Conservation (phyloP, 2,797 vertebrate genomes). For the Sebastes variabilis region DNA sequence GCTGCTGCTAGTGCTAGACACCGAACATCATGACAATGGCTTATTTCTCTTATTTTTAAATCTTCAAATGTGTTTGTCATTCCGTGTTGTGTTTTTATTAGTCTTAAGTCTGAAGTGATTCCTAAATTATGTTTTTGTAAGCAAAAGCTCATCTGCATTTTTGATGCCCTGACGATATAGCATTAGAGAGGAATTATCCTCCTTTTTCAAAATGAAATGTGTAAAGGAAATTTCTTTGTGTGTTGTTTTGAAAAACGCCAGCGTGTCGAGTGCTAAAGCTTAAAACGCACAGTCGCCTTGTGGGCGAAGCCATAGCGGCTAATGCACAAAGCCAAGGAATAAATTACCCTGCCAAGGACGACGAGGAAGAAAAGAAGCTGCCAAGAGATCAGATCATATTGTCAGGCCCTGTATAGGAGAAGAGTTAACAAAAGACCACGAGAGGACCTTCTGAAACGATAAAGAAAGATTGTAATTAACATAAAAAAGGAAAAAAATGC, state of each 20-base stretch:
- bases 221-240: background rate
- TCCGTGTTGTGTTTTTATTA: constrained; percentile 26
- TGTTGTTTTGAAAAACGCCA: constrained; percentile 30
- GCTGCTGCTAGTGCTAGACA: constrained; percentile 6
- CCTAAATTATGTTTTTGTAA: constrained; percentile 42
- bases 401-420: constrained; percentile 3
- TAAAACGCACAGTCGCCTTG: constrained; percentile 39
- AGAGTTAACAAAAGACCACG: constrained; percentile 3
- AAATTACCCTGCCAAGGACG: constrained; percentile 29
- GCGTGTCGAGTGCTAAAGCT: constrained; percentile 51
- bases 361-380: constrained; percentile 47
- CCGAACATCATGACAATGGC: constrained; percentile 18
- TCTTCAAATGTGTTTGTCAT: constrained; percentile 28
- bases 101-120: constrained; percentile 55
- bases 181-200: constrained; percentile 21
- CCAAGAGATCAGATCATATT: constrained; percentile 43
- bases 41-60: constrained; percentile 14
- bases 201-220: constrained; percentile 15
- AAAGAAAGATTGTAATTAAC: constrained; percentile 51
- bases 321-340: constrained; percentile 55
- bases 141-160: constrained; percentile 27
- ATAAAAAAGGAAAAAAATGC: constrained; percentile 23
- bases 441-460: constrained; percentile 6
- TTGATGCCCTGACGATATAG: constrained; percentile 19
- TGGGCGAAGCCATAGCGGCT: constrained; percentile 31